Conservation (phyloP, 2,797 vertebrate species). For the Cheirogaleus major region DNA sequence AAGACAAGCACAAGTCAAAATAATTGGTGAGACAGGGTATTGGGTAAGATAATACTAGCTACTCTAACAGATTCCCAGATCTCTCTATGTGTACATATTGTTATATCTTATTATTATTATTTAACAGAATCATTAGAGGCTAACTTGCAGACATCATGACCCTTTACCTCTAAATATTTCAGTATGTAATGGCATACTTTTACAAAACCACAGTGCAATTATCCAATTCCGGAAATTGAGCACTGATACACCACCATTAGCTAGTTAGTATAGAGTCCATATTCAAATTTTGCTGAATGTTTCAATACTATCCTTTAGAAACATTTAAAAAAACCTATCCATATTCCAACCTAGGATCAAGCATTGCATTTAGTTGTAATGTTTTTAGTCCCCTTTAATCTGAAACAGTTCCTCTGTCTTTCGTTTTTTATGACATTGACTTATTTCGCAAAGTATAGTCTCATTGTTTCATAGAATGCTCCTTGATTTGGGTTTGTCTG, state of each 20-base stretch:
- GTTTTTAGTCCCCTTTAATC: neutral
- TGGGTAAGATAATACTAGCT: neutral
- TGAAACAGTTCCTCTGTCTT: neutral
- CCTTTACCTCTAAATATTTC: conserved; percentile 65
- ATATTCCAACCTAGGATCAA: neutral
- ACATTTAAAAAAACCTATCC: neutral
- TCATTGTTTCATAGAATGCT: conserved; percentile 22
- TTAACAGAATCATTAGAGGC: conserved; percentile 48
- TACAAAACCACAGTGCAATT: conserved; percentile 60
- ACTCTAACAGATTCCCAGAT: neutral
- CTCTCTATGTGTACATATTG: neutral
- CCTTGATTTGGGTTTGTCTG: conserved; percentile 34
- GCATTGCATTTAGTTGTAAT: neutral
- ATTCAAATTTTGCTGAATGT: conserved; percentile 50
- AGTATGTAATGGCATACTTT: conserved; percentile 54
- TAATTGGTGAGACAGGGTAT: neutral
- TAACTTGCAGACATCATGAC: conserved; percentile 31
- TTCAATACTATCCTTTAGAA: conserved; percentile 42
- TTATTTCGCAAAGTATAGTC: neutral
- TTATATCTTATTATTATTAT: neutral
- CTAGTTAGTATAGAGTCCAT: neutral
- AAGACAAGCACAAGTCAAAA: neutral
- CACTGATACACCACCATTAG: conserved; percentile 8
- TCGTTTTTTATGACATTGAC: neutral
- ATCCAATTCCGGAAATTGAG: conserved; percentile 53